Evolutionary conservation across 2,113 vertebrate genomes (phyloP).

Genomic region (Melanerpes formicivorus): DNA sequence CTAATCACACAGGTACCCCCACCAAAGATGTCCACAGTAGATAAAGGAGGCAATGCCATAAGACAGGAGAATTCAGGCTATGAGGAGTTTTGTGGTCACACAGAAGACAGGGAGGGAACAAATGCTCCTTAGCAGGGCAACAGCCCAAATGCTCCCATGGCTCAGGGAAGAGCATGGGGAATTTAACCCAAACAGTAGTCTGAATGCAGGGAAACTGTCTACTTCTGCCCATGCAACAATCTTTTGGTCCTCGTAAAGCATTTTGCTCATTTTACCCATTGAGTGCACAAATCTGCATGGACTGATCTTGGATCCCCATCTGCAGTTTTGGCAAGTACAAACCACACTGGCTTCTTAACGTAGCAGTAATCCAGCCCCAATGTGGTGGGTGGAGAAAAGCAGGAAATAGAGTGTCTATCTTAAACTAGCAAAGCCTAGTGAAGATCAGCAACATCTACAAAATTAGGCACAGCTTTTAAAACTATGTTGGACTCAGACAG

Average conservation of each 20-base stretch:
- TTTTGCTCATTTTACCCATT: neutral
- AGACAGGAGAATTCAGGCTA: neutral
- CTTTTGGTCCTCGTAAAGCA: neutral
- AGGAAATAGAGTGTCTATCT: neutral
- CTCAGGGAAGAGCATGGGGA: neutral
- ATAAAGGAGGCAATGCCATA: neutral
- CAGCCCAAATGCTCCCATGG: neutral
- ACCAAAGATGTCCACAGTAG: rapidly evolving
- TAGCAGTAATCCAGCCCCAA: neutral
- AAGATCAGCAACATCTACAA: neutral
- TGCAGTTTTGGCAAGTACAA: neutral
- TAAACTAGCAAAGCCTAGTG: neutral
- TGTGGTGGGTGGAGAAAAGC: neutral
- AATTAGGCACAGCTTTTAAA: neutral
- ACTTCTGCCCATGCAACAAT: neutral
- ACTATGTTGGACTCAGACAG: neutral
- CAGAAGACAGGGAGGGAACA: neutral
- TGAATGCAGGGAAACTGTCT: neutral
- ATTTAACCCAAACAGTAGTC: neutral
- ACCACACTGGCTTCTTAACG: neutral
- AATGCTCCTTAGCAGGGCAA: neutral
- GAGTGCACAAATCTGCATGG: neutral
- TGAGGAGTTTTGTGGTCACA: neutral
- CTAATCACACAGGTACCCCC: neutral
- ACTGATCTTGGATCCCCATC: neutral